phyloP scores from a whole-genome alignment of 2,113 vertebrate genomes.

The Toxotes chatareus region DNA sequence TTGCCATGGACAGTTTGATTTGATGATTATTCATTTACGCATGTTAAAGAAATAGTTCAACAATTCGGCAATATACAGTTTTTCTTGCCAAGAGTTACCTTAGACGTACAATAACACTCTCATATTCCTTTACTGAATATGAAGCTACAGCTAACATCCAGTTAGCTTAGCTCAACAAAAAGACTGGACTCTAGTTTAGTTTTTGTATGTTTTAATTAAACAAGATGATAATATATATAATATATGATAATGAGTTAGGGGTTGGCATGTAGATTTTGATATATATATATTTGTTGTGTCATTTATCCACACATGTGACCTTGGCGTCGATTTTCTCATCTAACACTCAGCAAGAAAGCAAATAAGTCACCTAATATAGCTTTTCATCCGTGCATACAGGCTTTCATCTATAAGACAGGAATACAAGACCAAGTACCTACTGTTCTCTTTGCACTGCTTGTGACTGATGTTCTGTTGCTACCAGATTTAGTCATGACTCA shows the following conservation, averaged over 20 bases:
- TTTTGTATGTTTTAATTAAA: too few species aligned
- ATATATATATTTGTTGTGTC: too few species aligned
- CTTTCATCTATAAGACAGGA: background rate
- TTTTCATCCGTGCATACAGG: background rate
- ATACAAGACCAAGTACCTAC: background rate
- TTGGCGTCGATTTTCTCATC: background rate
- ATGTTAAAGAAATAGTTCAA: background rate
- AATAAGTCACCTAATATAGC: background rate
- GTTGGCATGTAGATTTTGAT: too few species aligned
- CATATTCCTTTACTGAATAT: background rate
- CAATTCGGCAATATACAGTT: background rate
- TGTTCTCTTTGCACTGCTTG: background rate
- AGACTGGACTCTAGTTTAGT: background rate
- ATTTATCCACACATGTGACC: too few species aligned
- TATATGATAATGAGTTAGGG: too few species aligned
- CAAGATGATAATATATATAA: too few species aligned
- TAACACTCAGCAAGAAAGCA: background rate
- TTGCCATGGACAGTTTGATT: conserved; percentile 33
- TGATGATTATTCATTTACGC: conserved; percentile 2
- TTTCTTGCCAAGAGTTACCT: background rate
- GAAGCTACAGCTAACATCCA: background rate
- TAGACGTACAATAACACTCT: background rate
- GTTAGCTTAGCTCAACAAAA: background rate
- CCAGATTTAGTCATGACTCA: background rate
- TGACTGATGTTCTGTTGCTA: conserved; percentile 3